Evolutionary conservation across 2,888 invertebrate genomes (phyloP).

Genomic region (Apoda limacodes): DNA sequence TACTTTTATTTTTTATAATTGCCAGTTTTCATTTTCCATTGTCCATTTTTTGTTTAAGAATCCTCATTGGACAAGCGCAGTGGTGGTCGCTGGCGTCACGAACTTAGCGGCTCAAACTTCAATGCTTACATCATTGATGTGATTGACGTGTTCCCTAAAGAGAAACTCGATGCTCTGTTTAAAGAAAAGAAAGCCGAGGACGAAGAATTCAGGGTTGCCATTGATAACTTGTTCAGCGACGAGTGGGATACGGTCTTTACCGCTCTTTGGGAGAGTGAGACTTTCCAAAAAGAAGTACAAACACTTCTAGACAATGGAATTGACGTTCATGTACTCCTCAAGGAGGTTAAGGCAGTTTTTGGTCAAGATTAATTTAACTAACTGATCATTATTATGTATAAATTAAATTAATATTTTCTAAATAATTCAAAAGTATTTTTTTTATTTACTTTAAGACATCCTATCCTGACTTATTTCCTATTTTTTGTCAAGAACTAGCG

Average conservation of each 20-base stretch:
- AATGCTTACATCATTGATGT: slow-evolving; percentile 33
- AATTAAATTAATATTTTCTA: no score
- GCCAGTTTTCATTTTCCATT: no score
- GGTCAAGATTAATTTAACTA: slow-evolving; percentile 30
- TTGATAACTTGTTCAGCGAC: slow-evolving; percentile 38
- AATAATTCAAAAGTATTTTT: no score
- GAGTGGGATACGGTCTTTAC: slow-evolving; percentile 35
- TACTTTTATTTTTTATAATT: no score
- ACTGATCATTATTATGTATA: no score
- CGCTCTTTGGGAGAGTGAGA: slow-evolving; percentile 37
- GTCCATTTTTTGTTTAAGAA: no score
- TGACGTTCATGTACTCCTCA: slow-evolving; percentile 25
- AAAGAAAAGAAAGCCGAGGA: slow-evolving; percentile 42
- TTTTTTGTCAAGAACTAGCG: slow-evolving; percentile 14
- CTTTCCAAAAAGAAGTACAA: slow-evolving; percentile 35
- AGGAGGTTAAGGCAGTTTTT: slow-evolving; percentile 37
- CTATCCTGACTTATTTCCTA: slow-evolving; percentile 1
- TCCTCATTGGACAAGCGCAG: no score
- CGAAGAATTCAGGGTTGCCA: slow-evolving; percentile 36
- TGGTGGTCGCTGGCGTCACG: no score
- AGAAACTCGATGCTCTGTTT: slow-evolving; percentile 37
- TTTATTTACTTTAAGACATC: neutral
- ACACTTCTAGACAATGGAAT: slow-evolving; percentile 37
- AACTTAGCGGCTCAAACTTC: slow-evolving; percentile 31
- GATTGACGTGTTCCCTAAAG: slow-evolving; percentile 34